These are phyloP conservation scores for Torymus texanus DNA, from an alignment of 2,888 invertebrate genomes.

Conservation along the genomic window DNA sequence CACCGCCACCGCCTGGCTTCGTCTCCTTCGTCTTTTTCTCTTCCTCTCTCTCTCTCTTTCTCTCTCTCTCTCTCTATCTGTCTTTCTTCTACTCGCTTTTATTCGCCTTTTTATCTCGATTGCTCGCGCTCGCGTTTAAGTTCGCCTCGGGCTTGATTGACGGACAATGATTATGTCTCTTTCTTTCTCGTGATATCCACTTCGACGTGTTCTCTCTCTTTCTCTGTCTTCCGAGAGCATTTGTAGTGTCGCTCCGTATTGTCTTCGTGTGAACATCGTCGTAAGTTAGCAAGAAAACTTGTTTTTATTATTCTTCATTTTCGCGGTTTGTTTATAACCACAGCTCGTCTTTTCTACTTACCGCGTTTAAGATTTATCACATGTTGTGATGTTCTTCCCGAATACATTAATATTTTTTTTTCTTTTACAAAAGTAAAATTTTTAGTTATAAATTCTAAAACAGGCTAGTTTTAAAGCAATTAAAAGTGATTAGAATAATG, in stretches of 20 bases:
- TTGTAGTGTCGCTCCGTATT: constrained; percentile 12
- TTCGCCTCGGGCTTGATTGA: constrained; percentile 31
- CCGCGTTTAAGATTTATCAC: too few species aligned
- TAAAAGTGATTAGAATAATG: too few species aligned
- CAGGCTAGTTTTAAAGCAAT: too few species aligned
- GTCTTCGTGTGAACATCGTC: constrained; percentile 6
- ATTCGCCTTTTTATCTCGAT: constrained; percentile 24
- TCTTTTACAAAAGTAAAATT: too few species aligned
- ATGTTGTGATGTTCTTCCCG: too few species aligned
- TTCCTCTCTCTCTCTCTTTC: background rate
- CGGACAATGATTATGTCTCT: constrained; percentile 32
- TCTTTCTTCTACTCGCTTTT: background rate
- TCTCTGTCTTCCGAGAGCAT: background rate
- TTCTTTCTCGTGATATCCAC: constrained; percentile 7
- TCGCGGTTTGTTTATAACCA: too few species aligned
- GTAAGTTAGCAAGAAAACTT: background rate
- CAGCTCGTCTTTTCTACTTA: too few species aligned
- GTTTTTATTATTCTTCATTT: too few species aligned
- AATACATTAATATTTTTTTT: too few species aligned
- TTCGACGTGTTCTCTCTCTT: too few species aligned
- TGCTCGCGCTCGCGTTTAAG: background rate
- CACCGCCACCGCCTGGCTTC: too few species aligned
- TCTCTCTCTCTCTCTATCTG: background rate
- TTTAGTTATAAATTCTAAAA: too few species aligned
- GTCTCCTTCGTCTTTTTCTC: background rate